Percentiles rank a stretch among this genome's conserved stretches.
These are phyloP conservation scores for Nycticebus coucang DNA, from an alignment of 2,113 vertebrate genomes.

Conservation along the genomic window DNA sequence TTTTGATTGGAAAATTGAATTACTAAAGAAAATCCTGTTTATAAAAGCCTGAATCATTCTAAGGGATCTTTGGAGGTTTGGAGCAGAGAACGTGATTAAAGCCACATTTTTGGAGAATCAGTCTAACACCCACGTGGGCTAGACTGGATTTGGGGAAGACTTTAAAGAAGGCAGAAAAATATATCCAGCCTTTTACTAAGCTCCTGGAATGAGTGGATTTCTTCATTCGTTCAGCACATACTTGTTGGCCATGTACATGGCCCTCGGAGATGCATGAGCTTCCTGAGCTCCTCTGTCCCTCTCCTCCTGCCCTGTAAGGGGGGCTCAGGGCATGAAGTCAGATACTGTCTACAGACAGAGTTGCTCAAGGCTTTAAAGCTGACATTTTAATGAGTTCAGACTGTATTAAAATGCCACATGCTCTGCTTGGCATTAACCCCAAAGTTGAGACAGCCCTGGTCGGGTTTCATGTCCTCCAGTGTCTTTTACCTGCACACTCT, in stretches of 20 bases:
- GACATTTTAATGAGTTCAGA: background rate
- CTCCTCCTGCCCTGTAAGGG: accelerated
- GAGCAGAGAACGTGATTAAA: background rate
- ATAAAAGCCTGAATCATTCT: background rate
- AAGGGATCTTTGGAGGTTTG: background rate
- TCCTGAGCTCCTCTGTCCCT: background rate
- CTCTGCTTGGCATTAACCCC: background rate
- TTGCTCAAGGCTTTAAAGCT: background rate
- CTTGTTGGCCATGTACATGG: background rate
- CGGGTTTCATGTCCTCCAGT: background rate
- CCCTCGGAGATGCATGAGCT: background rate
- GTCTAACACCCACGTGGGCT: background rate
- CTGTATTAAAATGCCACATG: background rate
- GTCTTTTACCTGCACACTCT: background rate
- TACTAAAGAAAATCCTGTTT: background rate
- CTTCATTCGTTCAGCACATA: background rate
- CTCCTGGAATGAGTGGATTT: background rate
- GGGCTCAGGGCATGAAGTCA: background rate
- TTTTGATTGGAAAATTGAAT: background rate
- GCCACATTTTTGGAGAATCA: background rate
- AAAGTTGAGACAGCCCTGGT: background rate
- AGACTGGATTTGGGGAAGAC: background rate
- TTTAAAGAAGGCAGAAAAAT: background rate
- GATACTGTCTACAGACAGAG: background rate
- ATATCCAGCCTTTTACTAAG: background rate